Percentiles rank a stretch among this genome's conserved stretches.
phyloP scores from a whole-genome alignment of 2,113 vertebrate species.

The Triplophysa rosa region DNA sequence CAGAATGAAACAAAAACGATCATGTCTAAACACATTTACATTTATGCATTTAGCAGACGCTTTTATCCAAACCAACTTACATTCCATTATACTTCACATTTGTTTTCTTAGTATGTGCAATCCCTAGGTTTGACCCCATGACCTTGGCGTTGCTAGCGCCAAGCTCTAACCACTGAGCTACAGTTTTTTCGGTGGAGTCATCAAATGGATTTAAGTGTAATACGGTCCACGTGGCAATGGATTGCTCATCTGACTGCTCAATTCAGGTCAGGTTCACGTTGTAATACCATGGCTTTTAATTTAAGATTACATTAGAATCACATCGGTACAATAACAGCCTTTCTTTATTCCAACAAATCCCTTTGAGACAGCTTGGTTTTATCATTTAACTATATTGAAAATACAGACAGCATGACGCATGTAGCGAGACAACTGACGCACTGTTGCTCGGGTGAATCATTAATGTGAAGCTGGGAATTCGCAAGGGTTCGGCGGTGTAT shows the following conservation, averaged over 20 bases:
- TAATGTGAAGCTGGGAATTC: background rate
- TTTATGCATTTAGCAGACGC: too few relatives aligned
- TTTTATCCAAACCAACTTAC: too few relatives aligned
- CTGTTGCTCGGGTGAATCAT: slow-evolving; percentile 8
- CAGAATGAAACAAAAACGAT: too few relatives aligned
- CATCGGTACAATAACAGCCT: slow-evolving; percentile 19
- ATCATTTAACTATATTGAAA: slow-evolving; percentile 49
- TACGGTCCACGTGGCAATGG: background rate
- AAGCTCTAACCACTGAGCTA: too few relatives aligned
- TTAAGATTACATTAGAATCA: slow-evolving; percentile 32
- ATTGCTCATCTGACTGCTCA: background rate
- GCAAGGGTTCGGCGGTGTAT: background rate
- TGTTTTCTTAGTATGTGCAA: too few relatives aligned
- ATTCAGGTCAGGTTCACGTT: slow-evolving; percentile 26
- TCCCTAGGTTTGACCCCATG: too few relatives aligned
- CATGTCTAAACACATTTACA: too few relatives aligned
- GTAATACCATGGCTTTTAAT: slow-evolving; percentile 26
- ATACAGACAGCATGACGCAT: slow-evolving; percentile 29
- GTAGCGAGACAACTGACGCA: slow-evolving; percentile 3
- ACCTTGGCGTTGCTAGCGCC: too few relatives aligned
- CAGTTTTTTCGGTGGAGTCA: too few relatives aligned
- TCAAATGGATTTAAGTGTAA: too few relatives aligned
- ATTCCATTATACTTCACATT: too few relatives aligned
- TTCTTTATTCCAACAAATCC: background rate
- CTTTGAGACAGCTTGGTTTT: slow-evolving; percentile 27